phyloP scores from a whole-genome alignment of 1,140 invertebrate species.

The Limonius californicus region DNA sequence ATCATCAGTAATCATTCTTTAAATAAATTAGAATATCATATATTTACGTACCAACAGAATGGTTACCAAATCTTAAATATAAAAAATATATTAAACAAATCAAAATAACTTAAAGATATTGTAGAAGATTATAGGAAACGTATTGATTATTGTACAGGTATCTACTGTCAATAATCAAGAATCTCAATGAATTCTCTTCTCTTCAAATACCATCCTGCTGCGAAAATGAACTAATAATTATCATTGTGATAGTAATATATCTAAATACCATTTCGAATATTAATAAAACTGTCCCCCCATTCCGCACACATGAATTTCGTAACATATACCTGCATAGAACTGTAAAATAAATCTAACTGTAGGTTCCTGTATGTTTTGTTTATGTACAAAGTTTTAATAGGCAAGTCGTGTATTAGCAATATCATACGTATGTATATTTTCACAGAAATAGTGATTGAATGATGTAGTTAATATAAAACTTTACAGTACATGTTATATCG shows the following conservation, averaged over 20 bases:
- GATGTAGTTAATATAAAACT: slow-evolving; percentile 14
- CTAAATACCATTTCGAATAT: not conserved
- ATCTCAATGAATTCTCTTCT: no score
- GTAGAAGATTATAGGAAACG: no score
- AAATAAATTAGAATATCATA: no score
- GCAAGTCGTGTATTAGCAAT: slow-evolving; percentile 51
- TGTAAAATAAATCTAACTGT: not conserved
- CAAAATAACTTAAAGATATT: no score
- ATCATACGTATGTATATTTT: slow-evolving; percentile 38
- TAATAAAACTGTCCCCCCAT: not conserved
- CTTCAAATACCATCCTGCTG: no score
- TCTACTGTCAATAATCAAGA: no score
- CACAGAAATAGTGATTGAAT: slow-evolving; percentile 19
- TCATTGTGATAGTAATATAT: not conserved
- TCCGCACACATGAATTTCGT: not conserved
- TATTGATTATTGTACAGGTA: no score
- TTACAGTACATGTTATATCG: not conserved
- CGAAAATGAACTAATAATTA: no score
- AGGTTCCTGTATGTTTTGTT: slow-evolving; percentile 20
- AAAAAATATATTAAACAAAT: no score
- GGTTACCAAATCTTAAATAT: no score
- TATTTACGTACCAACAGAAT: no score
- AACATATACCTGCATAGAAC: not conserved
- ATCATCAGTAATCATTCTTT: no score
- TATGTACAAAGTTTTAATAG: slow-evolving; percentile 39